Evolutionary conservation across 2,797 vertebrate genomes (phyloP).

Genomic region (Potorous gilbertii): DNA sequence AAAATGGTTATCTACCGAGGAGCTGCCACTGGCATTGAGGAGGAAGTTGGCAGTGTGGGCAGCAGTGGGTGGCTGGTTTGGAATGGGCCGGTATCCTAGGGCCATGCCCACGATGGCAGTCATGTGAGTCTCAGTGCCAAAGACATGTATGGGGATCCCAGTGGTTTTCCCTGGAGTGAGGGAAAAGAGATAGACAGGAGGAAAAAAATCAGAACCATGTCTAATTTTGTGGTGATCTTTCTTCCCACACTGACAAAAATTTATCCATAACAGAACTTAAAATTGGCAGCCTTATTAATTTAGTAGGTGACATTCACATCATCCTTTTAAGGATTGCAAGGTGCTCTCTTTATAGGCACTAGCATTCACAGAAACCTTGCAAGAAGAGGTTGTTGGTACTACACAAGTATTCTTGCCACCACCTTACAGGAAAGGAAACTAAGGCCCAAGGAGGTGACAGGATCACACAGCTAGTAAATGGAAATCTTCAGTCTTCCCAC

Average conservation of each 20-base stretch:
- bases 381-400: neutral
- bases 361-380: neutral
- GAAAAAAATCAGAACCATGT: neutral
- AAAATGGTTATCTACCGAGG: constrained; percentile 84
- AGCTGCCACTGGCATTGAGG: constrained; percentile 93
- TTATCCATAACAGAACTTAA: neutral
- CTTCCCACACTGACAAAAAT: neutral
- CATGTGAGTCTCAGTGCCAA: constrained; percentile 99
- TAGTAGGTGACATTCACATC: neutral
- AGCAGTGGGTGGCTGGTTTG: constrained; percentile 93
- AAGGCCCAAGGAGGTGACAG: neutral
- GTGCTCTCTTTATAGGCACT: neutral
- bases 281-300: neutral
- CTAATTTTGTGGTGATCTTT: neutral
- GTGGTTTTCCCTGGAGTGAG: constrained; percentile 93
- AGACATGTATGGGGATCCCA: constrained; percentile 97
- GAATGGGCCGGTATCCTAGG: constrained; percentile 93
- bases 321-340: neutral
- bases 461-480: neutral
- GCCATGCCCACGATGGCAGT: constrained; percentile 99
- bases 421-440: neutral
- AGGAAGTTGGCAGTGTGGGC: constrained; percentile 98
- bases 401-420: neutral
- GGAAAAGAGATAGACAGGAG: constrained; percentile 9
- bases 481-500: neutral